These are phyloP conservation scores for Anguilla anguilla DNA, from an alignment of 2,797 vertebrate species.

Conservation along the genomic window DNA sequence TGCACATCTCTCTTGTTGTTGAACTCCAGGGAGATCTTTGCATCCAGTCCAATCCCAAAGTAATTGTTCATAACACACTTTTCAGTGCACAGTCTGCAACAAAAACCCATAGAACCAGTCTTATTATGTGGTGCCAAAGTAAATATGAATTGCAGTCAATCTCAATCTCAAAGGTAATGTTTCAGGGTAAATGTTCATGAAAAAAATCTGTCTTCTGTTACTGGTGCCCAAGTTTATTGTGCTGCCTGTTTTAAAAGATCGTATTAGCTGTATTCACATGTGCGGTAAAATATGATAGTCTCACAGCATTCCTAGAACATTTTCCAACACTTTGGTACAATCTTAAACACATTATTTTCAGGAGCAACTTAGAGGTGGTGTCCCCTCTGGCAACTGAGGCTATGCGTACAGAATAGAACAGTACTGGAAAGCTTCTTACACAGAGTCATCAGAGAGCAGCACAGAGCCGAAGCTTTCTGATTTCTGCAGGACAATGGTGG, in stretches of 20 bases:
- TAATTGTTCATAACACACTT: slow-evolving; percentile 98
- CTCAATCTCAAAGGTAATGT: not conserved
- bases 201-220: not conserved
- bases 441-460: slow-evolving; percentile 79
- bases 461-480: slow-evolving; percentile 76
- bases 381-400: not conserved
- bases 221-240: not conserved
- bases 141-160: not conserved
- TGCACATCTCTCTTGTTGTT: slow-evolving; percentile 95
- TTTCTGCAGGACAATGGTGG: slow-evolving; percentile 79
- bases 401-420: not conserved
- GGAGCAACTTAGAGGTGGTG: not conserved
- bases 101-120: not conserved
- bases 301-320: not conserved
- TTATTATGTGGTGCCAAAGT: not conserved
- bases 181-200: not conserved
- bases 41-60: slow-evolving; percentile 93
- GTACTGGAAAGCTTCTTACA: slow-evolving; percentile 71
- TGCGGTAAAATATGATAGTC: not conserved
- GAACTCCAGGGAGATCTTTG: slow-evolving; percentile 96
- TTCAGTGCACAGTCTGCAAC: slow-evolving; percentile 82
- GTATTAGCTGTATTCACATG: not conserved
- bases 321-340: not conserved
- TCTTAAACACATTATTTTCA: not conserved
- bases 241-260: not conserved